Conservation (phyloP, 2,113 vertebrate species). For the Cebus imitator region DNA sequence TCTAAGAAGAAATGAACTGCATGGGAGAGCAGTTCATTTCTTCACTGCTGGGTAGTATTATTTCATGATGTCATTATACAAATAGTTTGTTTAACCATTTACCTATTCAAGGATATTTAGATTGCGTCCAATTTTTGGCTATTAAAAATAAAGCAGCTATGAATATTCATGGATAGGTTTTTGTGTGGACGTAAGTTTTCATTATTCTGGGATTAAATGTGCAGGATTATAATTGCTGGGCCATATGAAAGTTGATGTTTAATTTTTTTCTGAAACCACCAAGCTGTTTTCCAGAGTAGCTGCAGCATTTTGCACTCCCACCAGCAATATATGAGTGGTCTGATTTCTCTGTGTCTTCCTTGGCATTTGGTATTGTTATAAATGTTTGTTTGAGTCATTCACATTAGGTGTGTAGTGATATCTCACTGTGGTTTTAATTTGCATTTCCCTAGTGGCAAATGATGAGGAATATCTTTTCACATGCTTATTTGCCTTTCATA, state of each 20-base stretch:
- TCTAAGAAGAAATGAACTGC: background rate
- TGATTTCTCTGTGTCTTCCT: background rate
- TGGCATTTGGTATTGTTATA: background rate
- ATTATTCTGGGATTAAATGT: background rate
- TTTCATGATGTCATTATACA: background rate
- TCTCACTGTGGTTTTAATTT: background rate
- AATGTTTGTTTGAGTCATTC: background rate
- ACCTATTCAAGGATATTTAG: background rate
- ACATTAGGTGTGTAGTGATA: background rate
- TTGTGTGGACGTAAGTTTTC: background rate
- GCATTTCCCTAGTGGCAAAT: background rate
- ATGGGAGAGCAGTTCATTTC: background rate
- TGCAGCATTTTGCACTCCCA: background rate
- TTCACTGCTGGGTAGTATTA: background rate
- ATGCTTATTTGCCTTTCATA: background rate
- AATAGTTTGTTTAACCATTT: background rate
- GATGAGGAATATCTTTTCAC: background rate
- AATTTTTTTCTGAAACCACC: background rate
- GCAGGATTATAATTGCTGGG: background rate
- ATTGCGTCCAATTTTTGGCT: background rate
- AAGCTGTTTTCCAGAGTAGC: background rate
- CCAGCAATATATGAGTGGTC: background rate
- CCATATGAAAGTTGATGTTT: background rate
- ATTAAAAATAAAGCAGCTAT: background rate
- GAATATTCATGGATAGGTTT: background rate